Evolutionary conservation across 64 coral and sea anemone species (phyloP).

Genomic region (Anthopleura sola): DNA sequence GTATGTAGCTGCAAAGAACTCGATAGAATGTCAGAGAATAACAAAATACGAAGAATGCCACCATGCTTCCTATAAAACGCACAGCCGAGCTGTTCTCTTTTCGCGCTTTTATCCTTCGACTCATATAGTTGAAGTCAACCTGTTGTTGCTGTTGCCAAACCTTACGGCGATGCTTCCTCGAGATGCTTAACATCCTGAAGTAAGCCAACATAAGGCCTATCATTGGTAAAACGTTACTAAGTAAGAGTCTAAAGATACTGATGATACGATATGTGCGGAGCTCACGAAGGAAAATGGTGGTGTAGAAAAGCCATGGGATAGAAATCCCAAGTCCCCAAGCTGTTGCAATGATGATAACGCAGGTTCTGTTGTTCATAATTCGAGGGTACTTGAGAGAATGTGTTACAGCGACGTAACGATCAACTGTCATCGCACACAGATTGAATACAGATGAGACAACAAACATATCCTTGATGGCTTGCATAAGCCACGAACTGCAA

Average conservation of each 20-base stretch:
- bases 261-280: background rate
- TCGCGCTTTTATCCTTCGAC: background rate
- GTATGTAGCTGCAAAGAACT: background rate
- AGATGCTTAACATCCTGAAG: background rate
- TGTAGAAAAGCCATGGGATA: background rate
- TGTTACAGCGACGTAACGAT: constrained; percentile 21
- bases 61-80: background rate
- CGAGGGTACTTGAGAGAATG: background rate
- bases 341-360: background rate
- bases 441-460: constrained; percentile 19
- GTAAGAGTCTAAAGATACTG: background rate
- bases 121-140: background rate
- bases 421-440: constrained; percentile 38
- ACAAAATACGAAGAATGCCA: background rate
- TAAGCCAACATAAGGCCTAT: background rate
- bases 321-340: background rate
- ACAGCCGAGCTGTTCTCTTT: background rate
- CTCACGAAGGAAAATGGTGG: background rate
- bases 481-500: constrained; percentile 8
- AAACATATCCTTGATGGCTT: constrained; percentile 32
- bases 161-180: background rate
- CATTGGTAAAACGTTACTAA: background rate
- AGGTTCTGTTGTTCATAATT: background rate
- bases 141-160: background rate
- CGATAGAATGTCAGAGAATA: background rate